Evolutionary conservation across 1,140 invertebrate species (phyloP).

Genomic region (Dreissena polymorpha): DNA sequence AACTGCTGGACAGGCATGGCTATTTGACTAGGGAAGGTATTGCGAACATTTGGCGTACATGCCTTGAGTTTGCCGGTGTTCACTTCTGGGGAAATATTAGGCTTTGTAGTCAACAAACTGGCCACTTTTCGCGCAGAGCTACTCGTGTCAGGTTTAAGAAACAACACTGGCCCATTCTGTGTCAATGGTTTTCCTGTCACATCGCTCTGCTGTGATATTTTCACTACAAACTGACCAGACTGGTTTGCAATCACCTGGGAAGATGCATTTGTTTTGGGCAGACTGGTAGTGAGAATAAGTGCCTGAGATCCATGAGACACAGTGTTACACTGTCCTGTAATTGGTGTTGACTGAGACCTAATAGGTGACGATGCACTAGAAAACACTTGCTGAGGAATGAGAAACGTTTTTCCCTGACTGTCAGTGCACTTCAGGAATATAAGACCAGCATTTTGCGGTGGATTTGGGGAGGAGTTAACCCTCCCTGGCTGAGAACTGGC

Average conservation of each 20-base stretch:
- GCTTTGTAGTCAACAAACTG: background rate
- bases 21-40: slow-evolving; percentile 26
- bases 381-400: slow-evolving; percentile 58
- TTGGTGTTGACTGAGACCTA: background rate
- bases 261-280: background rate
- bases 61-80: background rate
- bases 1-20: background rate
- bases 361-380: slow-evolving; percentile 18
- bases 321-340: background rate
- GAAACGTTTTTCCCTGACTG: slow-evolving; percentile 57
- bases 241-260: background rate
- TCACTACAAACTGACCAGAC: background rate
- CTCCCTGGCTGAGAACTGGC: background rate
- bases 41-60: slow-evolving; percentile 12
- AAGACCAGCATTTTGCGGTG: slow-evolving; percentile 34
- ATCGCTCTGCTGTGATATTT: background rate
- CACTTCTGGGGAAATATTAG: background rate
- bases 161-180: slow-evolving; percentile 51
- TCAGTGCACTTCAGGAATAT: slow-evolving; percentile 59
- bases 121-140: slow-evolving; percentile 16
- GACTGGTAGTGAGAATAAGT: background rate
- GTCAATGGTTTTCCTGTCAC: slow-evolving; percentile 5
- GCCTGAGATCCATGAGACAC: background rate
- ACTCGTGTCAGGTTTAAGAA: slow-evolving; percentile 46
- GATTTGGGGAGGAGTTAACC: slow-evolving; percentile 26